Conservation (phyloP, 2,113 vertebrate genomes). For the Brachypodius melanocephalos region DNA sequence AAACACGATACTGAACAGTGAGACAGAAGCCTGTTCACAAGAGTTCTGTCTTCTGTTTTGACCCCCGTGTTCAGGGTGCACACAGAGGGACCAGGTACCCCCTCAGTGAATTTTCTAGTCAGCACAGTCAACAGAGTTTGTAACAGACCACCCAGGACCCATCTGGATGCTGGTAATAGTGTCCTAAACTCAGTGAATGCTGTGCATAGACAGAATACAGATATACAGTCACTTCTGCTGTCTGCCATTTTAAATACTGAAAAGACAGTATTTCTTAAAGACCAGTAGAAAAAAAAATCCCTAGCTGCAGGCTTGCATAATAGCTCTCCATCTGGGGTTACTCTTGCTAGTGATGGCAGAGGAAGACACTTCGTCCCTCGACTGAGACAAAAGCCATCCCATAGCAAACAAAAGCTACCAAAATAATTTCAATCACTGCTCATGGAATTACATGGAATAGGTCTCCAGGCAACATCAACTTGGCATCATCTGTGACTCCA, state of each 20-base stretch:
- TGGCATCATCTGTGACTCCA: neutral
- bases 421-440: neutral
- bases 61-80: neutral
- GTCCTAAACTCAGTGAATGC: neutral
- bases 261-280: neutral
- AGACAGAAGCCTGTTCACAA: neutral
- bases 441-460: neutral
- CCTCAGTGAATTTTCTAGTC: neutral
- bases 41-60: neutral
- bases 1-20: neutral
- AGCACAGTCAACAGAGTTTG: neutral
- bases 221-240: neutral
- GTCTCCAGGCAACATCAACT: neutral
- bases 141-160: neutral
- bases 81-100: neutral
- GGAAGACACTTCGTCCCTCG: neutral
- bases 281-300: neutral
- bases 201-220: neutral
- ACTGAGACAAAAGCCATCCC: neutral
- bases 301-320: neutral
- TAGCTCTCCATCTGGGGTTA: neutral
- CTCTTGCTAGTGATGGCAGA: neutral
- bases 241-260: neutral
- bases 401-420: neutral
- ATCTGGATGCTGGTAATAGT: neutral